phyloP scores from a whole-genome alignment of 2,797 vertebrate species.

The Rousettus madagascariensis region DNA sequence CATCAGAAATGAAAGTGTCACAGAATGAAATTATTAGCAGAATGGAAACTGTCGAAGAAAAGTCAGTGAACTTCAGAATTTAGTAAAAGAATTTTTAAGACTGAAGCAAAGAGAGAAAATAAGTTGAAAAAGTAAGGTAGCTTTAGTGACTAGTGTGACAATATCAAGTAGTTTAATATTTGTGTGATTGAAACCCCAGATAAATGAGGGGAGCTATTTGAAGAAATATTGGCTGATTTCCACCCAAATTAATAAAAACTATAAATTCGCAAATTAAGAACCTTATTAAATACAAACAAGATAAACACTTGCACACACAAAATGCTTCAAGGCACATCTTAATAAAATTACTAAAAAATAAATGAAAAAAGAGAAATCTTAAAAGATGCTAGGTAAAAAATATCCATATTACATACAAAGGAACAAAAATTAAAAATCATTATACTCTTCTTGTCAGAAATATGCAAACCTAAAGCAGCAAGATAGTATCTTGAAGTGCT shows the following conservation, averaged over 20 bases:
- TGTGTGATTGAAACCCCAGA: background rate
- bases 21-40: background rate
- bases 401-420: background rate
- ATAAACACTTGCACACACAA: background rate
- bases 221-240: background rate
- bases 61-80: background rate
- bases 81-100: background rate
- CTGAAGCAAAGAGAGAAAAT: background rate
- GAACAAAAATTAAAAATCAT: background rate
- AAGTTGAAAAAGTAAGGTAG: background rate
- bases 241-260: background rate
- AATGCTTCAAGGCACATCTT: background rate
- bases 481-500: background rate
- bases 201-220: background rate
- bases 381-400: background rate
- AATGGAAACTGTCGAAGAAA: background rate
- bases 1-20: background rate
- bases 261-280: background rate
- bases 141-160: background rate
- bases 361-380: background rate
- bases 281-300: background rate
- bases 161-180: background rate
- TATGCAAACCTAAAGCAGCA: background rate
- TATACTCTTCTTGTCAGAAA: background rate
- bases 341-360: background rate